Evolutionary conservation across 1,140 invertebrate species (phyloP), one percentile per base, ranked within the genome.

Genomic region (Idris sp.): DNA sequence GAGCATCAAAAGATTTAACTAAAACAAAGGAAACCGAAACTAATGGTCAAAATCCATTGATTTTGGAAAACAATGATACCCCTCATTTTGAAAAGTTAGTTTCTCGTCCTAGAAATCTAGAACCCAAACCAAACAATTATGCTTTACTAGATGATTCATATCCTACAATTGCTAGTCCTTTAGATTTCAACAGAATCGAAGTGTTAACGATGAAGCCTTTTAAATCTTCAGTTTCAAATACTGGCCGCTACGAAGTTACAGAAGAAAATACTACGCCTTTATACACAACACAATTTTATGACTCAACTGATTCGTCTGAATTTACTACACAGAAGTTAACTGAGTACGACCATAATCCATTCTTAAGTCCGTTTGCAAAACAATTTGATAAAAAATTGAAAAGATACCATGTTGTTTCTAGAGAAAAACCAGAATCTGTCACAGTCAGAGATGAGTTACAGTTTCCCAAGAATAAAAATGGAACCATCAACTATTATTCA

Each of bases 281-380:
- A 8, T 44, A 44, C 14, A 31, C 58, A 8, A 41, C 40, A 28
- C 28, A 30, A 14, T 49, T 56, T 4, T 33, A 15, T 2, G 41
- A 49, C 26, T 40, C 36, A n/a, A 43, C 43, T 10, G 43, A 61
- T 33, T 4, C 33, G 19, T 7, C 26, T 46, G 26, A 11, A 30
- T 59, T 46, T 4, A 69, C 38, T 9, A 43, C 65, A 7, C 13
- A 59, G 8, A 61, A 68, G 26, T 13, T 9, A 19, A 68, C 69
- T 4, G 49, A 53, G 26, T 77, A 41, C 30, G 68, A 68, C 19
- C 61, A 72, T 25, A 76, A 77, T 56, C 74, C 74, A 54, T 77
- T 64, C 49, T 30, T 73, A 30, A 65, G 69, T 48, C 51, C 49
- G 1, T 73, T 46, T 16, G 68, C 67, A 2, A 41, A 46, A 35